Conservation (phyloP, 1,140 invertebrate species). For the Bemisia tabaci region DNA sequence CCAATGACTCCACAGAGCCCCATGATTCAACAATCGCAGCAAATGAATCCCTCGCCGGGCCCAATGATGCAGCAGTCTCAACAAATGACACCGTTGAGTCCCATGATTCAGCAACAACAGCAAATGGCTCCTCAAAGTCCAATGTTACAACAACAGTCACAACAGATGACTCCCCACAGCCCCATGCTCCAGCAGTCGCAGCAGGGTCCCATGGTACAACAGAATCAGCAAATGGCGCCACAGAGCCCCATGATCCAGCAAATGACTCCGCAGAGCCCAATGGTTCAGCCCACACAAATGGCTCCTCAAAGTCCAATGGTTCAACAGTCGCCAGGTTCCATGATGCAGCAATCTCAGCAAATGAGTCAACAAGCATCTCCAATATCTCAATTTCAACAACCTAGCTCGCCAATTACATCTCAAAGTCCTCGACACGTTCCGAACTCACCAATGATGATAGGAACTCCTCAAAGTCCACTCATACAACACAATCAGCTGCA, state of each 20-base stretch:
- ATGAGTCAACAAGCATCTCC: conserved; percentile 19
- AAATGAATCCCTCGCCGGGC: conserved; percentile 4
- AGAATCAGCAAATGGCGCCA: conserved; percentile 32
- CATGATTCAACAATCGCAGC: conserved; percentile 32
- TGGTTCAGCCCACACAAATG: conserved; percentile 33
- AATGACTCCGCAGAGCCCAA: conserved; percentile 28
- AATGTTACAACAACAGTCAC: too few relatives aligned
- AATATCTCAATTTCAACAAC: conserved; percentile 24
- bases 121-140: conserved; percentile 13
- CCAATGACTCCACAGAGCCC: conserved; percentile 46
- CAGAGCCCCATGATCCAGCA: conserved; percentile 39
- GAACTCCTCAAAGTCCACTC: conserved; percentile 32
- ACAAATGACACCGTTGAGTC: conserved; percentile 16
- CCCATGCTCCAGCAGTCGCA: not conserved
- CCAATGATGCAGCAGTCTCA: conserved; percentile 14
- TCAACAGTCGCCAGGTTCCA: too few relatives aligned
- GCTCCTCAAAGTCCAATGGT: conserved; percentile 35
- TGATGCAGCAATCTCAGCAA: conserved; percentile 24
- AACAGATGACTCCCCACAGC: not conserved
- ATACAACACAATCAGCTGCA: conserved; percentile 33
- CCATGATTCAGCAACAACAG: conserved; percentile 16
- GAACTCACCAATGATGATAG: conserved; percentile 33
- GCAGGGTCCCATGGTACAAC: conserved; percentile 9
- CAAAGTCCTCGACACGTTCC: conserved; percentile 31
- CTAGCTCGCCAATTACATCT: conserved; percentile 31